Conservation (phyloP, 2,888 invertebrate genomes). For the Eupithecia tripunctaria region DNA sequence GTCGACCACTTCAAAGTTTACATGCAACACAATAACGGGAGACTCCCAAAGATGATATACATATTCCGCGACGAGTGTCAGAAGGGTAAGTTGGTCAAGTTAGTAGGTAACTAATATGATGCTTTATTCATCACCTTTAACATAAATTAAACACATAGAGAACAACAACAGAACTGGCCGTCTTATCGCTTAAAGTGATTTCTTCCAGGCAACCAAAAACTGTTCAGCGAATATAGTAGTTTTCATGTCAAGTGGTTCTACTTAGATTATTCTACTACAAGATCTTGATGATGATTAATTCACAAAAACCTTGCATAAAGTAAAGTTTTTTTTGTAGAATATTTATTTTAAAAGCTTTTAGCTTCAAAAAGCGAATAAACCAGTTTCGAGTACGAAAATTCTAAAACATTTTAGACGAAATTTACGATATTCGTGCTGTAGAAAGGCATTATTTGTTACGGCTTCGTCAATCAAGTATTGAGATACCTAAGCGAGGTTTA, state of each 20-base stretch:
- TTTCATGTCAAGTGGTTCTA: not conserved
- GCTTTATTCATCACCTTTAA: too few relatives aligned
- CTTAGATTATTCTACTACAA: not conserved
- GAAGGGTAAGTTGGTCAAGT: too few relatives aligned
- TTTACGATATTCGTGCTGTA: conserved; percentile 30
- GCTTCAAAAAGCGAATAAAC: conserved; percentile 28
- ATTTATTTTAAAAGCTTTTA: conserved; percentile 25
- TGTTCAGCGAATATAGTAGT: not conserved
- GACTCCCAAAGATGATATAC: too few relatives aligned
- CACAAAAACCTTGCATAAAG: not conserved
- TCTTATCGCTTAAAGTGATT: too few relatives aligned
- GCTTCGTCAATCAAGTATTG: conserved; percentile 26
- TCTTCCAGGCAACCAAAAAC: too few relatives aligned
- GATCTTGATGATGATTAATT: not conserved
- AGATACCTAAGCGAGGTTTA: conserved; percentile 7
- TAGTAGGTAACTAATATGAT: too few relatives aligned
- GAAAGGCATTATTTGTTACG: conserved; percentile 33
- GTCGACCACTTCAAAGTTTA: too few relatives aligned
- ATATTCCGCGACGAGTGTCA: too few relatives aligned
- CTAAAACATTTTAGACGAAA: conserved; percentile 19
- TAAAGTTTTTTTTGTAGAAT: conserved; percentile 7
- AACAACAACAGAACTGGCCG: too few relatives aligned
- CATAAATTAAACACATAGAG: too few relatives aligned
- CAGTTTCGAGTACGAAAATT: conserved; percentile 6
- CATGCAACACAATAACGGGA: too few relatives aligned